phyloP scores from a whole-genome alignment of 2,888 invertebrate species.

The Eubasilissa splendida region DNA sequence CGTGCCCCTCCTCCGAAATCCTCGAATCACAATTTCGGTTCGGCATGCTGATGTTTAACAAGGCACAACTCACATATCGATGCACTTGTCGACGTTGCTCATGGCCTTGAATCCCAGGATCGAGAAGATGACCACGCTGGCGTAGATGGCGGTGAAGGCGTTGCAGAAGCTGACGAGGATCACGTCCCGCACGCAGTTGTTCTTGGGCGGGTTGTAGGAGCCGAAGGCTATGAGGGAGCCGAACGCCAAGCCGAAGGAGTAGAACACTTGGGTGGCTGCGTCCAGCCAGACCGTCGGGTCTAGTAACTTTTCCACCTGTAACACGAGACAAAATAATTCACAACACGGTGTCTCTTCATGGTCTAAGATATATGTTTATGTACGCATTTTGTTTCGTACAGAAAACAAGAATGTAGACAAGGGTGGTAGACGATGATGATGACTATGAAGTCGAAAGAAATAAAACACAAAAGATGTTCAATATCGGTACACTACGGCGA shows the following conservation, averaged over 20 bases:
- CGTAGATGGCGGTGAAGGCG: slow-evolving; percentile 94
- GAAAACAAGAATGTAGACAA: no score
- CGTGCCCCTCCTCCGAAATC: no score
- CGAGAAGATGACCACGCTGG: slow-evolving; percentile 94
- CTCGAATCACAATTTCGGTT: no score
- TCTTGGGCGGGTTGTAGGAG: slow-evolving; percentile 94
- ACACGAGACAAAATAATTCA: neutral
- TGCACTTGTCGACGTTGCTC: slow-evolving; percentile 89
- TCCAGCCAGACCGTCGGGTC: slow-evolving; percentile 96
- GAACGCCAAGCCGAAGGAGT: slow-evolving; percentile 95
- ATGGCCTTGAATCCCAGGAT: slow-evolving; percentile 97
- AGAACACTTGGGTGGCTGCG: slow-evolving; percentile 97
- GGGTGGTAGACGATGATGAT: no score
- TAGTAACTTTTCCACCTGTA: slow-evolving; percentile 85
- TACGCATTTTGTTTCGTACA: no score
- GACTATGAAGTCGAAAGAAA: no score
- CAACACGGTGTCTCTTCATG: no score
- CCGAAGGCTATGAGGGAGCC: slow-evolving; percentile 97
- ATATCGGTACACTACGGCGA: no score
- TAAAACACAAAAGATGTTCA: no score
- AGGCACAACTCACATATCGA: slow-evolving; percentile 75
- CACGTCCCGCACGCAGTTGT: slow-evolving; percentile 95
- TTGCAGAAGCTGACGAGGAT: slow-evolving; percentile 93
- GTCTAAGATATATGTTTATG: no score
- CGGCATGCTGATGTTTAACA: neutral